A percentile compares a stretch with the other conserved stretches of the same genome.
Evolutionary conservation across 2,113 vertebrate genomes (phyloP).

Genomic region (Asarcornis scutulata): DNA sequence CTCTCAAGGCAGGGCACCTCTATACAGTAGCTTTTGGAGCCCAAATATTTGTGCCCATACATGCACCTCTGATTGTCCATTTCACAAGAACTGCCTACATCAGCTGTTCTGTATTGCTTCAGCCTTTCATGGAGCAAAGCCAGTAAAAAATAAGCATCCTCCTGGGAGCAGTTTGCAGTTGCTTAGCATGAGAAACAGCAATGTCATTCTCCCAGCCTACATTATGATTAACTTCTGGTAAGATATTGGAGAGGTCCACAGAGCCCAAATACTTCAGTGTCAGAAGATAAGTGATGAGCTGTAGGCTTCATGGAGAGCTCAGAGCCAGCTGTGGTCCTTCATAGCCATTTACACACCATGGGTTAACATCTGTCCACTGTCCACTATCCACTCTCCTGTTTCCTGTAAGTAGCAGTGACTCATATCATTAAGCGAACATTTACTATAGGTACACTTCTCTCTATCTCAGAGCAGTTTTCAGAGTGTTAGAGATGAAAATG

Average conservation of each 20-base stretch:
- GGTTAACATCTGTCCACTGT: background rate
- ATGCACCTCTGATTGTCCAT: background rate
- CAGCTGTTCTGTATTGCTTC: background rate
- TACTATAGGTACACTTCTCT: background rate
- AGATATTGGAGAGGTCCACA: background rate
- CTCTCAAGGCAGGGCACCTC: background rate
- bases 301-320: background rate
- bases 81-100: background rate
- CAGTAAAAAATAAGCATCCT: slow-evolving; percentile 13
- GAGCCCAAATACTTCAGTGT: background rate
- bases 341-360: background rate
- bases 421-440: background rate
- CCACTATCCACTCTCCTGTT: background rate
- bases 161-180: background rate
- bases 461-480: background rate
- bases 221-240: background rate
- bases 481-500: background rate
- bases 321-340: background rate
- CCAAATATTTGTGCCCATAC: slow-evolving; percentile 30
- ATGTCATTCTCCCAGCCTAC: background rate
- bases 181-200: background rate
- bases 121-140: background rate
- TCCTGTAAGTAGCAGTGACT: background rate
- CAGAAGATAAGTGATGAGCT: background rate
- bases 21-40: background rate